These are phyloP conservation scores for Sphecodes monilicornis DNA, from an alignment of 2,888 invertebrate species.

Conservation along the genomic window DNA sequence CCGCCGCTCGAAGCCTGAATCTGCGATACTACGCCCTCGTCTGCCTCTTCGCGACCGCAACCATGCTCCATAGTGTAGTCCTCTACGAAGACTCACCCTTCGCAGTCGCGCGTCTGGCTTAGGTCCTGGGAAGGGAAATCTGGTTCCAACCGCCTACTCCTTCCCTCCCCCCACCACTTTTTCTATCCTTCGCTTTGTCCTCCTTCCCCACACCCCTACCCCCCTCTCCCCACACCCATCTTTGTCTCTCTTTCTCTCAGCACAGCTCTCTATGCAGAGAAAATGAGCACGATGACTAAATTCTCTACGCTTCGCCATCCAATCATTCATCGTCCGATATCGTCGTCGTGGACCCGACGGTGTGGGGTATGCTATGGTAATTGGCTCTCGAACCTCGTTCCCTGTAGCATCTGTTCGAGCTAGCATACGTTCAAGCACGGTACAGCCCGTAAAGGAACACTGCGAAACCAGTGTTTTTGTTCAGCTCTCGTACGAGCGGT, in stretches of 20 bases:
- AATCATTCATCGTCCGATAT: constrained; percentile 7
- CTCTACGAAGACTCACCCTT: neutral
- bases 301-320: neutral
- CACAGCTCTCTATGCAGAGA: neutral
- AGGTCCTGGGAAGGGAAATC: neutral
- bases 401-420: neutral
- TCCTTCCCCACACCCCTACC: too few species aligned
- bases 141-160: constrained; percentile 1
- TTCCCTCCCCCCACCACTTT: neutral
- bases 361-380: neutral
- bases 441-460: neutral
- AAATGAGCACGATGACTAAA: constrained; percentile 11
- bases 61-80: neutral
- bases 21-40: constrained; percentile 29
- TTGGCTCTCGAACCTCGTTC: neutral
- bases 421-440: neutral
- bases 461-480: neutral
- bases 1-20: neutral
- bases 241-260: too few species aligned
- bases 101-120: constrained; percentile 1
- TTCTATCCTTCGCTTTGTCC: neutral
- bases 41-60: constrained; percentile 1
- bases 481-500: neutral
- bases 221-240: too few species aligned
- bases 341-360: neutral